phyloP scores from a whole-genome alignment of 2,797 vertebrate genomes.

The Melanotaenia maccullochi region DNA sequence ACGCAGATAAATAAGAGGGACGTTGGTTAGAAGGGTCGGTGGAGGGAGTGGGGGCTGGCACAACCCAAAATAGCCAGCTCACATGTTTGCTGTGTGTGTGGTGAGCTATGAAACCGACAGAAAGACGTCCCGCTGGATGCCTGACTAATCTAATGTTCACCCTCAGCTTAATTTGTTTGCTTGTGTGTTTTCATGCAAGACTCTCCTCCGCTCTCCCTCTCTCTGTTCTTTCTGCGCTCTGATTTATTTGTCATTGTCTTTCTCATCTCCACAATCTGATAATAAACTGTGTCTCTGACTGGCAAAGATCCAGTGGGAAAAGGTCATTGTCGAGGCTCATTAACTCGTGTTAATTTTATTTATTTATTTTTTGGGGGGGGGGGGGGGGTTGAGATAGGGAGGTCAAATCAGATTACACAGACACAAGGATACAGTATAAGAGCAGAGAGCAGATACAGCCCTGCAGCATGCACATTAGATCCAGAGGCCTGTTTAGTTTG shows the following conservation, averaged over 20 bases:
- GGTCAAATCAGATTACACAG: constrained; percentile 51
- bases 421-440: constrained; percentile 9
- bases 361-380: not conserved
- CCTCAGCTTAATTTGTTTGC: constrained; percentile 32
- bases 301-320: constrained; percentile 30
- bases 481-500: constrained; percentile 22
- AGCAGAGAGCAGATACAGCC: constrained; percentile 50
- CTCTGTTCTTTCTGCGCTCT: constrained; percentile 9
- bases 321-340: constrained; percentile 34
- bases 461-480: constrained; percentile 44
- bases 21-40: constrained; percentile 57
- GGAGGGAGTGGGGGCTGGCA: constrained; percentile 29
- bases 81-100: constrained; percentile 76
- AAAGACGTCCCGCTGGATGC: constrained; percentile 56
- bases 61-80: constrained; percentile 82
- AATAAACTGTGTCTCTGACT: constrained; percentile 22
- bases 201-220: not conserved
- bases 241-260: constrained; percentile 24
- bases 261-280: constrained; percentile 36
- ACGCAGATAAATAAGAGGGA: constrained; percentile 70
- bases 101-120: constrained; percentile 58
- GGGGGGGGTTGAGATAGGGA: constrained; percentile 11
- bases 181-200: constrained; percentile 23
- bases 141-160: constrained; percentile 68
- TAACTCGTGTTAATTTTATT: constrained; percentile 16